Base-by-base conservation (phyloP, 2,888 invertebrate genomes). In the Acanthosepion esculentum region DNA sequence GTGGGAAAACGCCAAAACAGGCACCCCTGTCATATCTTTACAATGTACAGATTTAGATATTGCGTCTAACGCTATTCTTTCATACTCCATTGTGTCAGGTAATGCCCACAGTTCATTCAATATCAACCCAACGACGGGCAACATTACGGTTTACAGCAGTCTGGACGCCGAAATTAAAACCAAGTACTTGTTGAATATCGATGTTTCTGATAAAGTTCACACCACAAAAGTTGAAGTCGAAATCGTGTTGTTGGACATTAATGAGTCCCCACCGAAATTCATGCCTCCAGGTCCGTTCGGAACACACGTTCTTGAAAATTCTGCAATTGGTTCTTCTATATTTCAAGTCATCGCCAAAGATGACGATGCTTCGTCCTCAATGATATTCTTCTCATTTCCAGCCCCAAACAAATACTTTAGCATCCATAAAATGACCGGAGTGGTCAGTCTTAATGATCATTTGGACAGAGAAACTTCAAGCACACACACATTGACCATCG, bases 1-100 rank as follows among this genome's bases (percentile, higher is more conserved):
- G 23, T 59, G 95, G 8, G 97, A 97, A 95, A 96, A 96, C 94
- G 94, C 95, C 26, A 94, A 95, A 0, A 94, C 95, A 4, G 96
- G 95, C 15, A 96, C 96, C 2, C 95, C 95, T n/a, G 95, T 96
- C 23, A 94, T 96, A 8, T 95, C 95, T 10, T 95, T 97, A 18
- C 94, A 95, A 29, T 96, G 96, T 91, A 95, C 95, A 5, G 97
- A 97, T 94, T 91, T 94, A 20, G 97, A 97, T 94, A 95, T 95
- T 41, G 96, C 96, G 0, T 94, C 95, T 6, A 96, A 96, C 95
- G 96, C 96, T 26, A 95, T 94, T 33, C 95, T 97, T n/a, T 95
- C 96, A 0, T 95, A 96, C 29, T 95, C 96, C 29, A 96, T 97
- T 33, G 95, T 33, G 8, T 33, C 59, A 18, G 94, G 94, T 26